Percentiles rank a stretch among this genome's conserved stretches.
Evolutionary conservation across 2,888 invertebrate species (phyloP).

Genomic region (Trilocha varians): DNA sequence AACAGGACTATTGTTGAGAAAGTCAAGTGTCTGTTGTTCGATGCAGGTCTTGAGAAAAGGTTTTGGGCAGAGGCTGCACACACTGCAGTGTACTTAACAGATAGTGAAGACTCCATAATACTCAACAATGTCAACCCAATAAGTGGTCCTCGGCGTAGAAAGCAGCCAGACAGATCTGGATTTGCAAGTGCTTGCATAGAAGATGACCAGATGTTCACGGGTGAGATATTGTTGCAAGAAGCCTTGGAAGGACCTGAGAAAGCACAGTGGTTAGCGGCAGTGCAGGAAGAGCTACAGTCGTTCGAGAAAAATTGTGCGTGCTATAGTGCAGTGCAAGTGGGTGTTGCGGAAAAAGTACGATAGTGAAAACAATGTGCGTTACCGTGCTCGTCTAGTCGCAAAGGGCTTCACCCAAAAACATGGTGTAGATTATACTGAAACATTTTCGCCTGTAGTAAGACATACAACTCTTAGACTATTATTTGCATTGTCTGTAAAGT

Average conservation of each 20-base stretch:
- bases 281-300: not conserved
- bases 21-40: not conserved
- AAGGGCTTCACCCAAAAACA: not conserved
- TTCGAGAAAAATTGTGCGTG: not conserved
- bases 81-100: not conserved
- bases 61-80: not conserved
- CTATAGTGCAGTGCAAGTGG: not conserved
- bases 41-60: no score
- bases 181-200: no score
- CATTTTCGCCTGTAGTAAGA: not conserved
- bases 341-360: no score
- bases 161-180: no score
- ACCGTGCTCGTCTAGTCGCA: not conserved
- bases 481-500: not conserved
- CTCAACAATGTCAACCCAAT: no score
- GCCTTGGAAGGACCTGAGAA: not conserved
- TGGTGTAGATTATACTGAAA: not conserved
- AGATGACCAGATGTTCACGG: no score
- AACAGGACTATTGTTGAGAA: not conserved
- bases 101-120: no score
- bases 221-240: not conserved
- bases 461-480: not conserved
- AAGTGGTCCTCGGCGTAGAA: no score
- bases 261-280: not conserved
- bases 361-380: not conserved